phyloP scores from a whole-genome alignment of 1,140 invertebrate species.

The Thalassaphorura encarpata region DNA sequence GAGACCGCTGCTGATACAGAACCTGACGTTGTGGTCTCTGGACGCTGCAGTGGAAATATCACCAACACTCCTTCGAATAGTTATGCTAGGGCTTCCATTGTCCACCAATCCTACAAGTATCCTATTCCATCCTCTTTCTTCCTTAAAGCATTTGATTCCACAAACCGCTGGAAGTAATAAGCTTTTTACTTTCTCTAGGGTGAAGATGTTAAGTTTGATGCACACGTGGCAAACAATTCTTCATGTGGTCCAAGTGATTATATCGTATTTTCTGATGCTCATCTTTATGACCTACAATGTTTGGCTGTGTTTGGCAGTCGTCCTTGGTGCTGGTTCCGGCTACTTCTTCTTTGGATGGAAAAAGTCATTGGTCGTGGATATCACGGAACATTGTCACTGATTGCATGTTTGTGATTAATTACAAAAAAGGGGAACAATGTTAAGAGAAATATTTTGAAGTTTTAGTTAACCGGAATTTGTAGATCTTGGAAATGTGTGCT shows the following conservation, averaged over 20 bases:
- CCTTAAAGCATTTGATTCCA: too few species aligned
- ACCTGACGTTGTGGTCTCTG: neutral
- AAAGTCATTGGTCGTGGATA: slow-evolving; percentile 44
- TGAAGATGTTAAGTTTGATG: slow-evolving; percentile 38
- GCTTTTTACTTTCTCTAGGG: neutral
- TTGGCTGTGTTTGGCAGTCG: slow-evolving; percentile 53
- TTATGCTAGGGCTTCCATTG: neutral
- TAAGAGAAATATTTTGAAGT: too few species aligned
- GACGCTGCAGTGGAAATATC: neutral
- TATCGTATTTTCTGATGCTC: slow-evolving; percentile 61
- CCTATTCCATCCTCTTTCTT: neutral
- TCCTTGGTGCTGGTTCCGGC: slow-evolving; percentile 50
- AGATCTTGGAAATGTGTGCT: too few species aligned
- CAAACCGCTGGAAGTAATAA: too few species aligned
- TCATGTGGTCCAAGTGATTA: slow-evolving; percentile 52
- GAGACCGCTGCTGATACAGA: neutral
- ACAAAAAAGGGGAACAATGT: too few species aligned
- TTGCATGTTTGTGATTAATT: too few species aligned
- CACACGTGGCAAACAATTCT: slow-evolving; percentile 53
- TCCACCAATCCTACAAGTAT: neutral
- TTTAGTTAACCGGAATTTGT: too few species aligned
- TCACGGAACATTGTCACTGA: slow-evolving; percentile 51
- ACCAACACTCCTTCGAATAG: too few species aligned
- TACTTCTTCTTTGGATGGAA: slow-evolving; percentile 58
- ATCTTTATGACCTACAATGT: slow-evolving; percentile 69